Percentiles rank a stretch among this genome's conserved stretches.
Conservation (phyloP, 1,140 invertebrate genomes). For the Frieseomelitta varia region DNA sequence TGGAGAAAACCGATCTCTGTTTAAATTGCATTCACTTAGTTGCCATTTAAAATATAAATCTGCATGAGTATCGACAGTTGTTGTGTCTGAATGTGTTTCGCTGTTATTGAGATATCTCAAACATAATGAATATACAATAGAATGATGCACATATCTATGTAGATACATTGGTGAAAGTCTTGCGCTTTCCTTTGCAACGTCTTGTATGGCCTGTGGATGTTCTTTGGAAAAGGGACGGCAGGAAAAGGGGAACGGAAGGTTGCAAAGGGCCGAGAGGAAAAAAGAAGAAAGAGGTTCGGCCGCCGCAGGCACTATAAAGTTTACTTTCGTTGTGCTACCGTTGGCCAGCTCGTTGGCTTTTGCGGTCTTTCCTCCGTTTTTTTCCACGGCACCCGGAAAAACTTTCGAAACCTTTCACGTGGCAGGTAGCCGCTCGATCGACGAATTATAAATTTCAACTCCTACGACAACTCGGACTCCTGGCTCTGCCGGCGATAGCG, state of each 20-base stretch:
- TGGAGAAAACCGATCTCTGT: not conserved
- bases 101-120: no score
- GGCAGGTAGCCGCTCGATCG: slow-evolving; percentile 22
- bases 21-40: rapidly evolving
- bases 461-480: not conserved
- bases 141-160: no score
- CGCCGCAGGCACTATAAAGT: slow-evolving; percentile 6
- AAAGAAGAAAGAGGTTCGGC: not conserved
- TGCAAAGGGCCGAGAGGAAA: not conserved
- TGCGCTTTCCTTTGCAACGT: not conserved
- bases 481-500: not conserved
- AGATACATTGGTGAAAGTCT: not conserved
- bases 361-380: slow-evolving; percentile 59
- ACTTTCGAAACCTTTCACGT: slow-evolving; percentile 53
- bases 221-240: not conserved
- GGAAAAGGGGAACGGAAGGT: not conserved
- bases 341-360: slow-evolving; percentile 64
- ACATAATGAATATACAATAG: no score
- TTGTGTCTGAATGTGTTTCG: no score
- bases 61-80: no score
- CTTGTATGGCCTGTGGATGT: not conserved
- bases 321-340: slow-evolving; percentile 28
- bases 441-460: slow-evolving; percentile 59
- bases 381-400: slow-evolving; percentile 43
- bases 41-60: not conserved